A percentile compares a stretch with the other conserved stretches of the same genome.
Conservation (phyloP, 2,113 vertebrate species). For the Campylomormyrus numenius region DNA sequence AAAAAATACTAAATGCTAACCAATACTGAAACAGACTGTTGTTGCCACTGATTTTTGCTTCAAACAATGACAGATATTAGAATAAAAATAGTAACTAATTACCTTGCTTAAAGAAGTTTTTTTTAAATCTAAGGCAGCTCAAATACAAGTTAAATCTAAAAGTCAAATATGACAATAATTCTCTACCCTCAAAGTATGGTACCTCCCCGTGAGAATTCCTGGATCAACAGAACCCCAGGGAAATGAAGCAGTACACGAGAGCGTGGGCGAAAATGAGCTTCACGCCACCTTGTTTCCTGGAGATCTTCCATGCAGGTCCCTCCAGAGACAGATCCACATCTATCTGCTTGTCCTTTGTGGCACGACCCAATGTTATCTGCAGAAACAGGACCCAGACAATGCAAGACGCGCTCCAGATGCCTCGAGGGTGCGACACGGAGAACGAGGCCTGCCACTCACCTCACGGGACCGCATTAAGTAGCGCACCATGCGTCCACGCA, state of each 20-base stretch:
- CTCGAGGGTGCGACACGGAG: not conserved
- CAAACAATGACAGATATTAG: not conserved
- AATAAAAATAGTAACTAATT: not conserved
- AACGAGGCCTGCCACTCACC: slow-evolving; percentile 45
- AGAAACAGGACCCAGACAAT: not conserved
- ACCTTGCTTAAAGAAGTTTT: not conserved
- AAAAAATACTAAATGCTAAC: not conserved
- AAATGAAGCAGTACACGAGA: not conserved
- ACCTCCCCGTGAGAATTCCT: not conserved
- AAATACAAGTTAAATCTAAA: not conserved
- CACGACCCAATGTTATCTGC: slow-evolving; percentile 86
- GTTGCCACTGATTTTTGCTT: not conserved
- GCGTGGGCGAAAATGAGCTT: not conserved
- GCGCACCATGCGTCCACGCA: slow-evolving; percentile 87
- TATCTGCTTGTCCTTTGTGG: slow-evolving; percentile 93
- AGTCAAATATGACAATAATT: not conserved
- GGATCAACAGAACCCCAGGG: not conserved
- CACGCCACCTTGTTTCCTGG: slow-evolving; percentile 82
- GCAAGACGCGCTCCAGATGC: not conserved
- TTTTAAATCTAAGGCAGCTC: not conserved
- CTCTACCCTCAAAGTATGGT: not conserved
- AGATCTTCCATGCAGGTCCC: slow-evolving; percentile 94
- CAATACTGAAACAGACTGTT: not conserved
- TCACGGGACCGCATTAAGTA: slow-evolving; percentile 92
- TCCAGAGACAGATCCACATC: slow-evolving; percentile 88